Evolutionary conservation across 1,140 invertebrate genomes (phyloP).

Genomic region (Bombus difficillimus): DNA sequence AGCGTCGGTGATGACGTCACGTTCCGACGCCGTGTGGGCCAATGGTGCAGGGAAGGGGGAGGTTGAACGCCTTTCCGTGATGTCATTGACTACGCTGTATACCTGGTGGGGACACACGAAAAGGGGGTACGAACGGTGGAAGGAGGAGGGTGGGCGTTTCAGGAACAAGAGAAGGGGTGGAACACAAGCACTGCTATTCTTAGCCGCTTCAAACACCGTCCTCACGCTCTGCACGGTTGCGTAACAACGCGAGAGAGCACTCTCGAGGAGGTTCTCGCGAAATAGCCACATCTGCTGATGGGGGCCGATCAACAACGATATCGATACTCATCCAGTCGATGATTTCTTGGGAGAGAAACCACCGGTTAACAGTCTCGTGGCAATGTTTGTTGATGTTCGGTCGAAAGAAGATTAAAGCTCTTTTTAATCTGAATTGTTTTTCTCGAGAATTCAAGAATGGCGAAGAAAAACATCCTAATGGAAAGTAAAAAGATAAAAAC

Average conservation of each 20-base stretch:
- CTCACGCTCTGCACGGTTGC: constrained; percentile 66
- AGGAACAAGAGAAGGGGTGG: constrained; percentile 56
- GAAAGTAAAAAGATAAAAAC: too few relatives aligned
- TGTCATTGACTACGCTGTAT: constrained; percentile 60
- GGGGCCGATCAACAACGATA: constrained; percentile 13
- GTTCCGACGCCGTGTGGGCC: constrained; percentile 32
- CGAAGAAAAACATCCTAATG: too few relatives aligned
- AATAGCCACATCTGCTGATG: constrained; percentile 57
- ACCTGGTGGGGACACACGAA: constrained; percentile 36
- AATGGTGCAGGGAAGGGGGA: constrained; percentile 42
- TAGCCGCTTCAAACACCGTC: constrained; percentile 65
- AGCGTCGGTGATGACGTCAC: constrained; percentile 59
- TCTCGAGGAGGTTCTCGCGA: constrained; percentile 59
- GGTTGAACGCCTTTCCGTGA: constrained; percentile 48
- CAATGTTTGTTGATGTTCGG: not conserved
- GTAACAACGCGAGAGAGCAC: constrained; percentile 69
- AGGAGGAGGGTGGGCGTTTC: constrained; percentile 39
- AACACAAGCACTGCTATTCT: constrained; percentile 68
- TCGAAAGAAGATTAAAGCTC: too few relatives aligned
- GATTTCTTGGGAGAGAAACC: not conserved
- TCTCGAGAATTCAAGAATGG: too few relatives aligned
- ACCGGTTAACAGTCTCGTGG: not conserved
- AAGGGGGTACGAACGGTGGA: constrained; percentile 40
- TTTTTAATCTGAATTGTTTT: too few relatives aligned
- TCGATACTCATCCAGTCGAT: constrained; percentile 7